A percentile compares a stretch with the other conserved stretches of the same genome.
phyloP scores from a whole-genome alignment of 2,888 invertebrate species.

The Lepidochrysops patricia region DNA sequence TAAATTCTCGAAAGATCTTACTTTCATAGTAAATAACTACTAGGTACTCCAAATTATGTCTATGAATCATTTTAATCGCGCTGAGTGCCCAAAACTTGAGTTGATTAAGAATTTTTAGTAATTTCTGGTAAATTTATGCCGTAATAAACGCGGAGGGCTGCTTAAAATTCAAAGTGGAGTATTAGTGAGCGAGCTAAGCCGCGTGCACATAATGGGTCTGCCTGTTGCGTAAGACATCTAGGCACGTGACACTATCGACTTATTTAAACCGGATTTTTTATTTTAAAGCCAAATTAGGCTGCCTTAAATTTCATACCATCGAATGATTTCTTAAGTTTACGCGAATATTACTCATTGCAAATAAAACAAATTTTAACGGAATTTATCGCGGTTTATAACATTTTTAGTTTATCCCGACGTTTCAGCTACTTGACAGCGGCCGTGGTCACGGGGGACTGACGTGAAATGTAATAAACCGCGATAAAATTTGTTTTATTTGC shows the following conservation, averaged over 20 bases:
- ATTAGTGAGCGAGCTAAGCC: constrained; percentile 54
- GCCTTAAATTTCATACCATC: background rate
- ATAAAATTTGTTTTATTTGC: too few relatives aligned
- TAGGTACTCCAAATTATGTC: too few relatives aligned
- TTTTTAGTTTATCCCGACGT: too few relatives aligned
- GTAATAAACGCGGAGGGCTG: constrained; percentile 29
- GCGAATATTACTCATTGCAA: too few relatives aligned
- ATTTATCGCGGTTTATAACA: too few relatives aligned
- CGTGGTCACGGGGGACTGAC: too few relatives aligned
- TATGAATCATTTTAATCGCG: background rate
- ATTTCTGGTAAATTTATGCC: background rate
- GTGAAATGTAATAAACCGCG: too few relatives aligned
- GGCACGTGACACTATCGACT: constrained; percentile 60
- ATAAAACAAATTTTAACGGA: too few relatives aligned
- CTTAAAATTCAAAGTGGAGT: constrained; percentile 44
- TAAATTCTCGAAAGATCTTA: too few relatives aligned
- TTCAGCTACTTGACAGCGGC: too few relatives aligned
- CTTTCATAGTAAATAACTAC: too few relatives aligned
- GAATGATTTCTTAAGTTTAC: too few relatives aligned
- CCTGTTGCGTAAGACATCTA: constrained; percentile 70
- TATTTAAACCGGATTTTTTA: constrained; percentile 1
- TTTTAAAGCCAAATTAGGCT: background rate
- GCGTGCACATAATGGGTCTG: constrained; percentile 52
- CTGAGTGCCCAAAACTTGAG: background rate
- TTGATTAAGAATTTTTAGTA: background rate